Evolutionary conservation across 2,113 vertebrate genomes (phyloP), one percentile per base, ranked within the genome.

Genomic region (Phasianus colchicus): DNA sequence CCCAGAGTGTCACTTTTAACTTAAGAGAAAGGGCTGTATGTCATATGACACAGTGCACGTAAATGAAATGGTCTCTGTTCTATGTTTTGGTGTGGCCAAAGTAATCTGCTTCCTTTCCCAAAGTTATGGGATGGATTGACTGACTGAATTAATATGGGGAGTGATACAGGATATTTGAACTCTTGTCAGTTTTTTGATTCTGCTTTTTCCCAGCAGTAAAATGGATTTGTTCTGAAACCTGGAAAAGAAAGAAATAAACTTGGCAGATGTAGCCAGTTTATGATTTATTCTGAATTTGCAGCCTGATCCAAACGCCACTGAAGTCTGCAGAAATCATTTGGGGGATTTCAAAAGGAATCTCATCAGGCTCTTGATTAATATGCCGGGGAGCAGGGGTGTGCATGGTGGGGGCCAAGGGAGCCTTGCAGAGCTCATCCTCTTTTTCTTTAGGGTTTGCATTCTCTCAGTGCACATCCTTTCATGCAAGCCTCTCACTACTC

Each of bases 131-230:
- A 65, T 72, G 72, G 61, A 70, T 72, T 86, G 74, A 82, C 74
- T 88, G 80, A 32, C 86, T 94, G 88, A 90, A 94, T 95, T 94
- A 86, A 75, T 86, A 86, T 45, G 40, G 66, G 66, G 57, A 88
- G 54, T 34, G 86, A 91, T 91, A 84, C 58, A 90, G 72, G 86
- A 86, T 95, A 91, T 93, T 94, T 90, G 90, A 84, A 92, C 86
- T 92, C 70, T 17, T 89, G 72, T 86, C 94, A 86, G 87, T 95
- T 93, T 80, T 76, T 93, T 95, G 36, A 65, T 91, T 89, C 86
- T 95, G 73, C 21, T 93, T 96, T 95, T 96, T 95, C 93, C 93
- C 94, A 90, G 92, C 93, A 95, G 90, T 92, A 90, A 93, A 93
- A 95, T 86, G 83, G 76, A 84, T 95, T 95, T 88, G 73, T 91